Base-by-base conservation (phyloP, 2,113 vertebrate genomes). In the Pituophis catenifer region DNA sequence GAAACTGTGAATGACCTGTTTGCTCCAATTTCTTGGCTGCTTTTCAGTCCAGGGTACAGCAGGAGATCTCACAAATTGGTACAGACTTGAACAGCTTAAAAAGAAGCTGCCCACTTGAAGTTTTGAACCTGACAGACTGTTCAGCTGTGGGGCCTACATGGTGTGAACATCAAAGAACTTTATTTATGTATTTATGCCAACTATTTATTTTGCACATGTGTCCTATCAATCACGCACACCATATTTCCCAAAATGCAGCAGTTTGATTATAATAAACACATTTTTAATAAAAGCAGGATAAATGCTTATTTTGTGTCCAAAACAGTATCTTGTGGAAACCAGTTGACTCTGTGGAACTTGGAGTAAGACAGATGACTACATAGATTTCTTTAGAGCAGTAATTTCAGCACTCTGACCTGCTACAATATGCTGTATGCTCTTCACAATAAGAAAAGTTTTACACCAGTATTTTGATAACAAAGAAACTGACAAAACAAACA, bases 121-220 rank as follows among this genome's bases (percentile, higher is more conserved):
- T 91, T 53, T 86, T 90, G 65, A 85, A 59, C 65, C 89, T 94
- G 87, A 86, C 88, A 70, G 21, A 75, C 53, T 86, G 13, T 89
- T 59, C n/a, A 65, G 75, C 26, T 90, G 21, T 38, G 57, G 91
- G 53, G 8, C 48, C 33, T 54, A 50, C 62, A 53, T 89, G 55
- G 81, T 57, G 58, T 87, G 57, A 21, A 53, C 54, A 48, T 21
- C 57, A 48, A 70, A 85, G 2, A 81, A 81, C 75, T 62, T 75
- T 94, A 94, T 94, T 93, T 93, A 92, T 94, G 89, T 94, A 89
- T 94, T 94, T 94, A 89, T 93, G 91, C 59, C 75, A 90, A 65
- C 26, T 94, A 94, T 94, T 94, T 94, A 94, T 94, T 94, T 92
- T 65, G 90, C 57, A 62, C 88, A 89, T 44, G n/a, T 89, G 55